A percentile compares a stretch with the other conserved stretches of the same genome.
These are phyloP conservation scores for Oryzias celebensis DNA, from an alignment of 2,113 vertebrate species.

Conservation along the genomic window DNA sequence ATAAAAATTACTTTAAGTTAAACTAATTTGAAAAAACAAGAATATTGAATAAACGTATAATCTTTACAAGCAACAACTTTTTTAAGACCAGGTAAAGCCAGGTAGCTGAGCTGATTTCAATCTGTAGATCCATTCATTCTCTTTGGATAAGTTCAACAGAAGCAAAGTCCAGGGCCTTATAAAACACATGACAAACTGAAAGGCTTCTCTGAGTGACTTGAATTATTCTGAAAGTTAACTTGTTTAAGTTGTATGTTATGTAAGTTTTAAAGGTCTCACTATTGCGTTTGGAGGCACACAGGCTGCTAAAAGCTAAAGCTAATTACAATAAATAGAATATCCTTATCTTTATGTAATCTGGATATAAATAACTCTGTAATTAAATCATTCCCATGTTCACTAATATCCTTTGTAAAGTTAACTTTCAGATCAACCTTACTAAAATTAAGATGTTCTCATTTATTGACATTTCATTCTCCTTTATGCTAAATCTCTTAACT, in stretches of 20 bases:
- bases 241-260: slow-evolving; percentile 34
- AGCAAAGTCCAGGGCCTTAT: slow-evolving; percentile 29
- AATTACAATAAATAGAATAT: slow-evolving; percentile 6
- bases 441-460: no score
- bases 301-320: slow-evolving; percentile 1
- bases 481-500: no score
- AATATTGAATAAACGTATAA: background rate
- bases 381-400: background rate
- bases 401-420: background rate
- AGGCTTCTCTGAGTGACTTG: slow-evolving; percentile 2
- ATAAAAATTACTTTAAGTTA: no score
- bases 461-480: no score
- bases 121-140: background rate
- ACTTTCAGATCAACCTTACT: no score
- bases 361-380: background rate
- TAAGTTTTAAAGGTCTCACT: slow-evolving; percentile 51
- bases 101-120: background rate
- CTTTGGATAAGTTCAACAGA: background rate
- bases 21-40: no score
- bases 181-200: slow-evolving; percentile 13
- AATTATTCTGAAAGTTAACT: slow-evolving; percentile 12
- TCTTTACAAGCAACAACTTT: background rate
- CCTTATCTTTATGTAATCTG: background rate
- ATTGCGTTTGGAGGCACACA: slow-evolving; percentile 21
- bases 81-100: background rate